Evolutionary conservation across 1,140 invertebrate species (phyloP).

Genomic region (Tetragonula clypearis): DNA sequence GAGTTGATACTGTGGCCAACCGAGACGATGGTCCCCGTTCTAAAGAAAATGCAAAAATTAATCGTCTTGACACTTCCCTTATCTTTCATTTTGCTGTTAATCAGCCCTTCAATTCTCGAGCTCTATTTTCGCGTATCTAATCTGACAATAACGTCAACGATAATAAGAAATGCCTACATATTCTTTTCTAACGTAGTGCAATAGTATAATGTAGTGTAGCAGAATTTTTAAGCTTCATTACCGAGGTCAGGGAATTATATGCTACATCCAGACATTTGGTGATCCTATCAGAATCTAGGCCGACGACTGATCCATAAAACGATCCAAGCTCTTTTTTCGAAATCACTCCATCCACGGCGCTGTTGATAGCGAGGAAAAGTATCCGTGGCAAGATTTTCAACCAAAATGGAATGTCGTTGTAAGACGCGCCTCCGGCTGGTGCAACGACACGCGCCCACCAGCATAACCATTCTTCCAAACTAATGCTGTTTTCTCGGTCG

Average conservation of each 20-base stretch:
- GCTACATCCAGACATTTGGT: constrained; percentile 85
- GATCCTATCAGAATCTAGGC: constrained; percentile 83
- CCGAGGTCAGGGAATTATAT: constrained; percentile 86
- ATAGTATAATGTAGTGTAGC: no score
- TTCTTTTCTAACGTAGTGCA: not conserved
- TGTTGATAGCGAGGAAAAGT: constrained; percentile 87
- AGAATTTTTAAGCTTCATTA: constrained; percentile 78
- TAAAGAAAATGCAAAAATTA: constrained; percentile 73
- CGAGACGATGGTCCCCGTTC: constrained; percentile 86
- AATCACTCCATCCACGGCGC: constrained; percentile 84
- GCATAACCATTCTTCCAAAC: constrained; percentile 84
- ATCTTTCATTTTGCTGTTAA: not conserved
- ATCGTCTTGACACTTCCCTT: not conserved
- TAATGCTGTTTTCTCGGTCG: constrained; percentile 55
- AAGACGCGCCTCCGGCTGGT: constrained; percentile 80
- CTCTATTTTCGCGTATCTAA: not conserved
- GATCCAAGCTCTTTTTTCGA: constrained; percentile 84
- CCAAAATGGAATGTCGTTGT: constrained; percentile 86
- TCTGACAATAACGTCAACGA: not conserved
- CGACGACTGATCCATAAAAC: constrained; percentile 87
- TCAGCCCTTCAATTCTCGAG: not conserved
- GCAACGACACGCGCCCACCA: constrained; percentile 84
- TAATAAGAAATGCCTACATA: not conserved
- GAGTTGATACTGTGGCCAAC: constrained; percentile 85
- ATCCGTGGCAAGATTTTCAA: constrained; percentile 88